phyloP scores from a whole-genome alignment of 2,888 invertebrate genomes.

The Lasioglossum calceatum region DNA sequence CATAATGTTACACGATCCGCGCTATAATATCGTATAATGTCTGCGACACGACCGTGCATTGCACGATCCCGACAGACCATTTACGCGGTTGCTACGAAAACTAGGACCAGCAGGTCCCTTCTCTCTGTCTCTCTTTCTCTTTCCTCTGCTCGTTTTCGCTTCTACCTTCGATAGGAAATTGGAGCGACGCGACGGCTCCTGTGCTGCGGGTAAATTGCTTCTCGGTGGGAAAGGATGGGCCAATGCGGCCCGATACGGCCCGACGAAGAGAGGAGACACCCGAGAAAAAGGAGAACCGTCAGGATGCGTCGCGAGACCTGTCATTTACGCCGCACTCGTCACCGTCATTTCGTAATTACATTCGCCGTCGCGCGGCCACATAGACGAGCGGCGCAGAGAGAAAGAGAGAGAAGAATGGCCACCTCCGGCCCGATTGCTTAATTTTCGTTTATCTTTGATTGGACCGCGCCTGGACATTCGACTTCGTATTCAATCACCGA shows the following conservation, averaged over 20 bases:
- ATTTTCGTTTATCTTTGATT: slow-evolving; percentile 6
- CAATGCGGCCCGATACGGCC: slow-evolving; percentile 10
- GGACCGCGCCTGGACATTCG: neutral
- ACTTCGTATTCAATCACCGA: neutral
- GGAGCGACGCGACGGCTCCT: slow-evolving; percentile 31
- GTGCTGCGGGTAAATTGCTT: slow-evolving; percentile 29
- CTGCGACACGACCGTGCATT: slow-evolving; percentile 79
- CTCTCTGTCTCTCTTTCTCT: neutral
- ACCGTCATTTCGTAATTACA: slow-evolving; percentile 63
- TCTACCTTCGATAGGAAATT: slow-evolving; percentile 44
- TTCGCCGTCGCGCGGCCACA: slow-evolving; percentile 27
- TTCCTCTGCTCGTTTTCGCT: neutral
- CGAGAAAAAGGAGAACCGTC: slow-evolving; percentile 35
- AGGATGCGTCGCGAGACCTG: slow-evolving; percentile 52
- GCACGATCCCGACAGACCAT: slow-evolving; percentile 68
- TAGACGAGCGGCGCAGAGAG: slow-evolving; percentile 17
- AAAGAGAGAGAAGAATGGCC: neutral
- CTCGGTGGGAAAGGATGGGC: slow-evolving; percentile 13
- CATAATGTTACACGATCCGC: slow-evolving; percentile 81
- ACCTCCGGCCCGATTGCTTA: slow-evolving; percentile 8
- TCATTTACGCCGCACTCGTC: slow-evolving; percentile 64
- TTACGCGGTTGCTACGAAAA: slow-evolving; percentile 62
- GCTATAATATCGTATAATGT: slow-evolving; percentile 81
- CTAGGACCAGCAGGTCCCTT: slow-evolving; percentile 28
- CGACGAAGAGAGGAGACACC: slow-evolving; percentile 15